phyloP scores from a whole-genome alignment of 2,113 vertebrate species.

The Tachysurus vachellii region DNA sequence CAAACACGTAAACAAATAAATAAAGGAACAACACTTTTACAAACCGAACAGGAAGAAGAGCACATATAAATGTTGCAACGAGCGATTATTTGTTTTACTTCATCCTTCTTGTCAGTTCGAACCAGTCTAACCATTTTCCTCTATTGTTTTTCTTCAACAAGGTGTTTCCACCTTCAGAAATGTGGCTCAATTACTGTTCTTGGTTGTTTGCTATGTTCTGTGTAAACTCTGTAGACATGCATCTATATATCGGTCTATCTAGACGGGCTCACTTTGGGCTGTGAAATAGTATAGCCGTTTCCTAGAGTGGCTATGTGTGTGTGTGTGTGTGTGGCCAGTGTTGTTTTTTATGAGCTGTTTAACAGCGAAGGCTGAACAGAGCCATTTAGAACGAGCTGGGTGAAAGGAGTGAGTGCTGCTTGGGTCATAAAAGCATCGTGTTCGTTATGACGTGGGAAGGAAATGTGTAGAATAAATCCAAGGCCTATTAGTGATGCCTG shows the following conservation, averaged over 20 bases:
- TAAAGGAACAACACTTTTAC: too few relatives aligned
- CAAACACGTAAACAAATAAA: background rate
- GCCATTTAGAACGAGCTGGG: slow-evolving; percentile 60
- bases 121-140: background rate
- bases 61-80: background rate
- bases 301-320: background rate
- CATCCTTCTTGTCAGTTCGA: background rate
- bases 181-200: background rate
- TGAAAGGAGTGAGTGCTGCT: slow-evolving; percentile 58
- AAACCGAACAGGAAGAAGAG: background rate
- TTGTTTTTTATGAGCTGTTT: slow-evolving; percentile 70
- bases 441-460: slow-evolving; percentile 59
- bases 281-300: background rate
- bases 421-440: slow-evolving; percentile 57
- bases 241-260: background rate
- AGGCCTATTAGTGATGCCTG: slow-evolving; percentile 41
- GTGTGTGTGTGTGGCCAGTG: slow-evolving; percentile 47
- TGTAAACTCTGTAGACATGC: background rate
- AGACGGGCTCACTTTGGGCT: background rate
- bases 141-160: background rate
- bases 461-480: slow-evolving; percentile 62
- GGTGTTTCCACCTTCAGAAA: background rate
- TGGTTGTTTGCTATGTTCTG: background rate
- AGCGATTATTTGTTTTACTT: background rate
- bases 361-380: slow-evolving; percentile 66